Evolutionary conservation across 1,140 invertebrate species (phyloP).

Genomic region (Drosophila neocordata): DNA sequence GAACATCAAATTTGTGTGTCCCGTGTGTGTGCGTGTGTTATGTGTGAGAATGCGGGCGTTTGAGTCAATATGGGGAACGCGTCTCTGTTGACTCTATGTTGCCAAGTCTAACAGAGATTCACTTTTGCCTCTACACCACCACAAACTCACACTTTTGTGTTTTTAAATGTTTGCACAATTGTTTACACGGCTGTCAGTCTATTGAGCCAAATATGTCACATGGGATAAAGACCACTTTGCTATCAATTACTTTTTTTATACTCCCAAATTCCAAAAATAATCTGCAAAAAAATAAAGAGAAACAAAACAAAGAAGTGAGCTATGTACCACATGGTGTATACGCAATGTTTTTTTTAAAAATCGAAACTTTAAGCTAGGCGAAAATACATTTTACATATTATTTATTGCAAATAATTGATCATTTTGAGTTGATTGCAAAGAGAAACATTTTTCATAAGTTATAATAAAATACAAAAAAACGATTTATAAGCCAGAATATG

Average conservation of each 20-base stretch:
- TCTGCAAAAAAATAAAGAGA: constrained; percentile 36
- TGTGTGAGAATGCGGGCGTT: not conserved
- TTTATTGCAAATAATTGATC: too few relatives aligned
- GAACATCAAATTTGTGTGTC: constrained; percentile 33
- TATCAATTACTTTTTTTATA: constrained; percentile 34
- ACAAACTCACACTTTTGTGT: not conserved
- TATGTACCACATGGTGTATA: constrained; percentile 34
- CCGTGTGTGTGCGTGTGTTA: not conserved
- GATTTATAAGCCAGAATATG: too few relatives aligned
- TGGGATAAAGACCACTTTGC: constrained; percentile 17
- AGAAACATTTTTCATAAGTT: too few relatives aligned
- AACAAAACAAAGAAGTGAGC: not conserved
- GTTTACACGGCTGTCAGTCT: constrained; percentile 43
- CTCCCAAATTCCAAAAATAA: constrained; percentile 27
- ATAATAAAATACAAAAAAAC: too few relatives aligned
- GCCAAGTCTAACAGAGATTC: constrained; percentile 22
- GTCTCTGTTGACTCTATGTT: constrained; percentile 18
- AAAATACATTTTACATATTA: too few relatives aligned
- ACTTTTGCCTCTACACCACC: not conserved
- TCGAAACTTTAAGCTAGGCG: too few relatives aligned
- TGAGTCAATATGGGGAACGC: constrained; percentile 23
- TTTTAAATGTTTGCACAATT: constrained; percentile 45
- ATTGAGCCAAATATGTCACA: constrained; percentile 41
- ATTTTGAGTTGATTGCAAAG: too few relatives aligned
- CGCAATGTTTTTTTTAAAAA: constrained; percentile 25